Conservation (phyloP, 2,888 invertebrate species). For the Plebejus anna region DNA sequence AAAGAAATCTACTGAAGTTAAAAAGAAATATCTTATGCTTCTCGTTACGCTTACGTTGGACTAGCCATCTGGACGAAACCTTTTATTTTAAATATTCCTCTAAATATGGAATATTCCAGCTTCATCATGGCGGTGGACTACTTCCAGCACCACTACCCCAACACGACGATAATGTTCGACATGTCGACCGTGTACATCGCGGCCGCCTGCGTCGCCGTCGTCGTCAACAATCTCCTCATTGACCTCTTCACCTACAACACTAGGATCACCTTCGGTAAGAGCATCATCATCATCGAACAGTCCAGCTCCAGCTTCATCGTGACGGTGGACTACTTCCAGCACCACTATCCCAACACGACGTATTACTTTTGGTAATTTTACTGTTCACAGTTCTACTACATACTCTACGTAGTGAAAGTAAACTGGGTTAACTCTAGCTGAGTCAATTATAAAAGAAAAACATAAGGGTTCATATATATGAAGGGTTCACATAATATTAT, state of each 20-base stretch:
- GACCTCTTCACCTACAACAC: slow-evolving; percentile 90
- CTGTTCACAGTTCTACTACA: too few relatives aligned
- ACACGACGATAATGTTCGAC: slow-evolving; percentile 92
- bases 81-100: neutral
- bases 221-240: slow-evolving; percentile 90
- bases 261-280: slow-evolving; percentile 90
- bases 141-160: slow-evolving; percentile 91
- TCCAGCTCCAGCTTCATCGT: slow-evolving; percentile 59
- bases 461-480: too few relatives aligned
- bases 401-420: too few relatives aligned
- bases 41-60: too few relatives aligned
- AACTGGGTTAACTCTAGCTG: too few relatives aligned
- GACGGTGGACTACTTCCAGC: slow-evolving; percentile 95
- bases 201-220: slow-evolving; percentile 92
- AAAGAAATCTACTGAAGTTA: too few relatives aligned
- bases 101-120: slow-evolving; percentile 65
- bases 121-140: slow-evolving; percentile 97
- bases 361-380: too few relatives aligned
- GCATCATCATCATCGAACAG: neutral
- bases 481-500: too few relatives aligned
- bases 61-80: too few relatives aligned
- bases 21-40: too few relatives aligned
- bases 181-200: slow-evolving; percentile 95
- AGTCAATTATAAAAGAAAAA: too few relatives aligned
- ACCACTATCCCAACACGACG: slow-evolving; percentile 89